A percentile compares a stretch with the other conserved stretches of the same genome.
Evolutionary conservation across 2,888 invertebrate species (phyloP).

Genomic region (Phragmatobia fuliginosa): DNA sequence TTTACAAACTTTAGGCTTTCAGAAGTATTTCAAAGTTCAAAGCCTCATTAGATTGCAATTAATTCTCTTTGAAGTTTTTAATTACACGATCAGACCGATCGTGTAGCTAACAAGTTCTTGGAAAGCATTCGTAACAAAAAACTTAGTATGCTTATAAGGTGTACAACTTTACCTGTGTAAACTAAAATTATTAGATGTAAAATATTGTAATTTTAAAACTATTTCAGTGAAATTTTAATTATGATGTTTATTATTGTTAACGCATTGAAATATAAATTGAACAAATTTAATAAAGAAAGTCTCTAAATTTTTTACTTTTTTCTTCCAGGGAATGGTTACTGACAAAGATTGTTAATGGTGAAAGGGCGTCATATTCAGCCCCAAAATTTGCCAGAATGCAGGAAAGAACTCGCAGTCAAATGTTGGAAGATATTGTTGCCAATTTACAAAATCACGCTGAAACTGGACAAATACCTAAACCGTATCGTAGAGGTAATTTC

Average conservation of each 20-base stretch:
- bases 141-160: background rate
- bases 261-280: too few species aligned
- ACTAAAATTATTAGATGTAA: background rate
- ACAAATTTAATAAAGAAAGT: too few species aligned
- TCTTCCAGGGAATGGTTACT: conserved; percentile 93
- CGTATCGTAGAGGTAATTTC: conserved; percentile 92
- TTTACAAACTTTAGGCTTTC: conserved; percentile 10
- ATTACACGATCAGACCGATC: conserved; percentile 34
- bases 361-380: conserved; percentile 96
- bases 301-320: background rate
- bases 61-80: conserved; percentile 19
- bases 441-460: conserved; percentile 97
- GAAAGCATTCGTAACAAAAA: background rate
- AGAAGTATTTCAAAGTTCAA: conserved; percentile 16
- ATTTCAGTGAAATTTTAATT: too few species aligned
- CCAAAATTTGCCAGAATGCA: conserved; percentile 98
- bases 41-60: conserved; percentile 24
- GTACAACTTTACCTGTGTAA: background rate
- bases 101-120: background rate
- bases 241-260: too few species aligned
- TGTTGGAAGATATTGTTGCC: conserved; percentile 97
- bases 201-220: too few species aligned
- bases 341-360: conserved; percentile 97
- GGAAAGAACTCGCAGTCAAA: conserved; percentile 96
- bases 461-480: conserved; percentile 98